These are phyloP conservation scores for Rhizomys pruinosus DNA, from an alignment of 2,113 vertebrate genomes.

Conservation along the genomic window DNA sequence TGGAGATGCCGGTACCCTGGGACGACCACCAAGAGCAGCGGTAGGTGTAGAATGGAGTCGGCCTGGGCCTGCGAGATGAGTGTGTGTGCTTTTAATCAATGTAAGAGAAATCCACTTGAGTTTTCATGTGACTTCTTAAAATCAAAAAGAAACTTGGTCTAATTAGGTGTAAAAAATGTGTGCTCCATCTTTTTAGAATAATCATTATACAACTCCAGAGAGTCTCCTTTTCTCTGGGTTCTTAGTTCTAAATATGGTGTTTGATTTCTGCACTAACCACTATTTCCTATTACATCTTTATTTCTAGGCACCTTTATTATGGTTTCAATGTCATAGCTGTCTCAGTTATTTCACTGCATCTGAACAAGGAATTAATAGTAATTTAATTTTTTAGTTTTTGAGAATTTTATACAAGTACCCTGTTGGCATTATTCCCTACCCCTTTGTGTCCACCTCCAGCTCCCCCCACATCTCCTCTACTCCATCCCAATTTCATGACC, in stretches of 20 bases:
- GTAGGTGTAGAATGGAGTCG: too few relatives aligned
- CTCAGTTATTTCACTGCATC: not conserved
- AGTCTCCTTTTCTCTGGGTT: not conserved
- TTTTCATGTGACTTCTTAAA: conserved; percentile 21
- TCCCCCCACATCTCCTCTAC: too few relatives aligned
- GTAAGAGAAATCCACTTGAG: not conserved
- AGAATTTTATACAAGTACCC: too few relatives aligned
- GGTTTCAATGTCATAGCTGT: not conserved
- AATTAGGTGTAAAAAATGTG: not conserved
- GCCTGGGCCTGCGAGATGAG: too few relatives aligned
- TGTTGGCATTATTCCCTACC: too few relatives aligned
- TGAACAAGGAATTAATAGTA: not conserved
- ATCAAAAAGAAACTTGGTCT: not conserved
- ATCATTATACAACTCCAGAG: not conserved
- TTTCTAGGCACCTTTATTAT: not conserved
- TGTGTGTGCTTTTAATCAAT: conserved; percentile 22
- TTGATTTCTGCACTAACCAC: conserved; percentile 6
- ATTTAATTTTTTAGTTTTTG: not conserved
- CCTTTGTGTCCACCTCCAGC: too few relatives aligned
- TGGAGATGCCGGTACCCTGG: too few relatives aligned
- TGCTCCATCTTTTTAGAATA: too few relatives aligned
- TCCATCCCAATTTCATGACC: too few relatives aligned
- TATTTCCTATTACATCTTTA: conserved; percentile 4
- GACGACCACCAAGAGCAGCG: too few relatives aligned
- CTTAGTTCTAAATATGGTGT: not conserved